Conservation (phyloP, 2,888 invertebrate genomes). For the Cheilosia variabilis region DNA sequence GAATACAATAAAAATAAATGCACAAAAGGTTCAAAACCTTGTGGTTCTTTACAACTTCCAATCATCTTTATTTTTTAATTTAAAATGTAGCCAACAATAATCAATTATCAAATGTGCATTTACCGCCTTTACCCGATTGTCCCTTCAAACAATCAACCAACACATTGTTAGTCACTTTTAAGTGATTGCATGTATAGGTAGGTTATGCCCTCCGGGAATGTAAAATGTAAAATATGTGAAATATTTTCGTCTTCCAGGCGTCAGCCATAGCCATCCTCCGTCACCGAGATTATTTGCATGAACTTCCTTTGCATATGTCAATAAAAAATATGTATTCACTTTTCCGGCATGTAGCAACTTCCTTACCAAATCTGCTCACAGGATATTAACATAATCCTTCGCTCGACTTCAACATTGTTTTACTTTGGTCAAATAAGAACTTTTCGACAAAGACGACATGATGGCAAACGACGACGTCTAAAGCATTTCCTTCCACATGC, state of each 20-base stretch:
- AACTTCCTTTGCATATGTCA: constrained; percentile 64
- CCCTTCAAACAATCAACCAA: too few relatives aligned
- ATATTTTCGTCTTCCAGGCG: background rate
- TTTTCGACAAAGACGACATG: background rate
- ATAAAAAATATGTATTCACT: constrained; percentile 57
- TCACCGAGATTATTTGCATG: constrained; percentile 9
- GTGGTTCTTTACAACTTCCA: too few relatives aligned
- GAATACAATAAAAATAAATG: too few relatives aligned
- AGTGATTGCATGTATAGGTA: too few relatives aligned
- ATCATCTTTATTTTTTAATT: too few relatives aligned
- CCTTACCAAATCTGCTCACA: constrained; percentile 38
- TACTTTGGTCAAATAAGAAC: constrained; percentile 61
- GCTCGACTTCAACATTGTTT: constrained; percentile 51
- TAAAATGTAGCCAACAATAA: too few relatives aligned
- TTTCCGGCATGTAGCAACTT: constrained; percentile 8
- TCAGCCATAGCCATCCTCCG: background rate
- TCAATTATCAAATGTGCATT: too few relatives aligned
- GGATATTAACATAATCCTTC: constrained; percentile 68
- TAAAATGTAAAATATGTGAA: background rate
- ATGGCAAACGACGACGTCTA: constrained; percentile 21
- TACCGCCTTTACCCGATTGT: too few relatives aligned
- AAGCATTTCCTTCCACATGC: constrained; percentile 1
- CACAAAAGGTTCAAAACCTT: too few relatives aligned
- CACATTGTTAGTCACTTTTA: too few relatives aligned
- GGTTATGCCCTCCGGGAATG: background rate